These are phyloP conservation scores for Polypedilum pembai DNA, from an alignment of 1,140 invertebrate species.

Conservation along the genomic window DNA sequence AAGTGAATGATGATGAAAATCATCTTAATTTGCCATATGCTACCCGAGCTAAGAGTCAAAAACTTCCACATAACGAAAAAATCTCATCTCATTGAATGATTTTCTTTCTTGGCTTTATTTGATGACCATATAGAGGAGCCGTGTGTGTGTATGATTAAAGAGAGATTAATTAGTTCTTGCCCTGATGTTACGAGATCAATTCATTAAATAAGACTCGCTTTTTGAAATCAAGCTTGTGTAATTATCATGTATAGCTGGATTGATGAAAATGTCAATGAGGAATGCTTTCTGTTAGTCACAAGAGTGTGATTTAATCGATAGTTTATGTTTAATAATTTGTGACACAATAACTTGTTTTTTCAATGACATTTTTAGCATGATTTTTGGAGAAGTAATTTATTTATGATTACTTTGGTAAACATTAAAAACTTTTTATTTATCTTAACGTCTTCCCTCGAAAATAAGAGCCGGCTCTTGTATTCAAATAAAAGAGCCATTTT, in stretches of 20 bases:
- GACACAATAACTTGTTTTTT: too few species aligned
- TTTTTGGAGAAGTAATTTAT: too few species aligned
- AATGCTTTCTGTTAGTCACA: not conserved
- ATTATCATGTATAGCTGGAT: not conserved
- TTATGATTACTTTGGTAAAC: too few species aligned
- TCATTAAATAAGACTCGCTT: not conserved
- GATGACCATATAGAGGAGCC: not conserved
- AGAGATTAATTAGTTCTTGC: slow-evolving; percentile 23
- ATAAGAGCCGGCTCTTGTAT: too few species aligned
- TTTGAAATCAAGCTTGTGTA: too few species aligned
- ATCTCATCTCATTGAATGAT: slow-evolving; percentile 25
- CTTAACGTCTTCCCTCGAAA: too few species aligned
- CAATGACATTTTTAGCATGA: too few species aligned
- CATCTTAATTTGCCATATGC: slow-evolving; percentile 26
- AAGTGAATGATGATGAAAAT: slow-evolving; percentile 12
- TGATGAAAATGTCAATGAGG: not conserved
- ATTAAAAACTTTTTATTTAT: too few species aligned
- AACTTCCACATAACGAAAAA: not conserved
- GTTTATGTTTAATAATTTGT: too few species aligned
- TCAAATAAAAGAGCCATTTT: too few species aligned
- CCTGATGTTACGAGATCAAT: not conserved
- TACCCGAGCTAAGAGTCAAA: not conserved
- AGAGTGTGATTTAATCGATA: too few species aligned
- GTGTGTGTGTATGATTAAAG: slow-evolving; percentile 26
- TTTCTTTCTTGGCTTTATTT: not conserved